These are phyloP conservation scores for Sarcophilus harrisii DNA, from an alignment of 2,797 vertebrate genomes.

Conservation along the genomic window DNA sequence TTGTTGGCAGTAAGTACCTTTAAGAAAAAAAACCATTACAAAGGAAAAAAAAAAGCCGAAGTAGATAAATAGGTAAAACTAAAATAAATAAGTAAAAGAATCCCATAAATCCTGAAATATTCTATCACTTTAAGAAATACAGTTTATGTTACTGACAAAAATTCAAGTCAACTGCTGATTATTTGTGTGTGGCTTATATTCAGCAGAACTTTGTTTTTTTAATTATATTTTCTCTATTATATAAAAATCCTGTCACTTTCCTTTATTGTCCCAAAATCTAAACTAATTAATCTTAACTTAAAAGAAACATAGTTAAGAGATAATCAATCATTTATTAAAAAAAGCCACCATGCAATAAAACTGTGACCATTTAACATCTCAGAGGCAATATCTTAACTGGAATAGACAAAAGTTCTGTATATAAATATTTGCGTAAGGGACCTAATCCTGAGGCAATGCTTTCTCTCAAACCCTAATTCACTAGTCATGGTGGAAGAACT, in stretches of 20 bases:
- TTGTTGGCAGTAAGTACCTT: conserved; percentile 98
- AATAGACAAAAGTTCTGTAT: not conserved
- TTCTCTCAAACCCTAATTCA: not conserved
- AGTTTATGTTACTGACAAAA: not conserved
- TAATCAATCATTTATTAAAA: not conserved
- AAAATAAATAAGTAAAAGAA: not conserved
- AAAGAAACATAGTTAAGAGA: not conserved
- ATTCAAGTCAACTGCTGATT: not conserved
- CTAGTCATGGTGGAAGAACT: not conserved
- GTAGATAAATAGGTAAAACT: not conserved
- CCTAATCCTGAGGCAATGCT: not conserved
- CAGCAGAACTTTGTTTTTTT: not conserved
- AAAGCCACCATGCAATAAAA: not conserved
- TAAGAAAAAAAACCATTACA: not conserved
- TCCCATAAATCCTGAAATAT: not conserved
- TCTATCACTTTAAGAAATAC: not conserved
- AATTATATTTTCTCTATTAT: not conserved
- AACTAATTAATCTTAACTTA: not conserved
- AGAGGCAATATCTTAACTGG: not conserved
- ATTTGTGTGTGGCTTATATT: not conserved
- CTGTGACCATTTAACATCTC: not conserved
- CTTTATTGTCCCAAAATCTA: not conserved
- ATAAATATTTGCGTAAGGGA: not conserved
- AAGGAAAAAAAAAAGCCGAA: not conserved
- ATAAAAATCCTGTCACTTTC: not conserved